phyloP scores from a whole-genome alignment of 2,888 invertebrate species.

The Phytoseiulus persimilis region DNA sequence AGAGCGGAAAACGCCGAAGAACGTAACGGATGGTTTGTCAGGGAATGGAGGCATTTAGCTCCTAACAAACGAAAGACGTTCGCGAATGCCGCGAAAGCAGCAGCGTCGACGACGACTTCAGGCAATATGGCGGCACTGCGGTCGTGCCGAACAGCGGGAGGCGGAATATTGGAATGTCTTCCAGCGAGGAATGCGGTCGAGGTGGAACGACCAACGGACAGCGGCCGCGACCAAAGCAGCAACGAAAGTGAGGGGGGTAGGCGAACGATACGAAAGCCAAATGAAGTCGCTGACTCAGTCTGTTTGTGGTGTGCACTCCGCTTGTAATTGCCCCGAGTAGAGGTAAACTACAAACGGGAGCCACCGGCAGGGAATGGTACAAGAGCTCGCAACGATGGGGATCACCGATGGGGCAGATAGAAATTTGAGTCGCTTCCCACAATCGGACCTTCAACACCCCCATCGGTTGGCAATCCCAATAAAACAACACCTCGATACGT shows the following conservation, averaged over 20 bases:
- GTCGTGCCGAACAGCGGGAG: not conserved
- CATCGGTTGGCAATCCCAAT: no score
- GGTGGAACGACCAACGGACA: not conserved
- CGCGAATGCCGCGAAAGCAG: not conserved
- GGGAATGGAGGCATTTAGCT: not conserved
- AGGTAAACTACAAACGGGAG: not conserved
- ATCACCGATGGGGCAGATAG: not conserved
- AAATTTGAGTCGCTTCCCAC: not conserved
- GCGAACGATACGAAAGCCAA: not conserved
- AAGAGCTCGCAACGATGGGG: not conserved
- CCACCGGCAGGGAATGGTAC: not conserved
- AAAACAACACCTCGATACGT: no score
- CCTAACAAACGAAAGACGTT: not conserved
- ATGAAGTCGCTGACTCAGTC: not conserved
- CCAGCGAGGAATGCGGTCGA: not conserved
- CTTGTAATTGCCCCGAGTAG: not conserved
- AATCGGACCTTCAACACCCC: not conserved
- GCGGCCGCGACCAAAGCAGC: not conserved
- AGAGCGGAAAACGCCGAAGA: not conserved
- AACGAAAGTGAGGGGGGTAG: not conserved
- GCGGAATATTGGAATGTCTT: not conserved
- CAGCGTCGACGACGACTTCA: not conserved
- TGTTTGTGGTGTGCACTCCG: not conserved
- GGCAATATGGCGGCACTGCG: not conserved
- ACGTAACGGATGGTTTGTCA: not conserved